Evolutionary conservation across 1,140 invertebrate species (phyloP).

Genomic region (Phymastichus coffea): DNA sequence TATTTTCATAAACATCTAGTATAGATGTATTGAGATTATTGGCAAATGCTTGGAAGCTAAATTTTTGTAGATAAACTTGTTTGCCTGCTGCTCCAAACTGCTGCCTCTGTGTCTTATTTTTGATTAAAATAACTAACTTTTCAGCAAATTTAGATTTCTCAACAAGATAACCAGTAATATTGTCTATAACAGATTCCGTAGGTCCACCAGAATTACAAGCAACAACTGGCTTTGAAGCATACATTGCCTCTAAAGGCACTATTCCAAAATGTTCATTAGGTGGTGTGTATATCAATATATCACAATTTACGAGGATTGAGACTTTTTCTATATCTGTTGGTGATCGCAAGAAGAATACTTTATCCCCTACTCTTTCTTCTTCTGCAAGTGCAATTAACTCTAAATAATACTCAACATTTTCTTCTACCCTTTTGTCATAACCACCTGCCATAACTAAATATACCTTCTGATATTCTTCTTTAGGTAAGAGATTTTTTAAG

Average conservation of each 20-base stretch:
- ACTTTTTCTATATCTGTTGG: slow-evolving; percentile 84
- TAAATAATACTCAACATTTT: slow-evolving; percentile 87
- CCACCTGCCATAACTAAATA: slow-evolving; percentile 96
- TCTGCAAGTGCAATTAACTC: slow-evolving; percentile 71
- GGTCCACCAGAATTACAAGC: slow-evolving; percentile 96
- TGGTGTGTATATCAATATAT: slow-evolving; percentile 91
- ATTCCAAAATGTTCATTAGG: slow-evolving; percentile 99
- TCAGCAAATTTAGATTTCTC: slow-evolving; percentile 71
- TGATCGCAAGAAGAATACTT: slow-evolving; percentile 84
- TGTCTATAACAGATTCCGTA: slow-evolving; percentile 86
- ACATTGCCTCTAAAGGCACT: slow-evolving; percentile 99
- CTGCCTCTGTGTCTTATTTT: slow-evolving; percentile 58
- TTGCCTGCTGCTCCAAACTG: slow-evolving; percentile 63
- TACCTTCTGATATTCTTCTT: slow-evolving; percentile 63
- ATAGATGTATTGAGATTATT: slow-evolving; percentile 59
- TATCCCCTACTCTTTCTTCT: slow-evolving; percentile 68
- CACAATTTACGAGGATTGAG: slow-evolving; percentile 71
- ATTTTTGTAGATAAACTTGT: slow-evolving; percentile 60
- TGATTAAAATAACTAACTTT: slow-evolving; percentile 73
- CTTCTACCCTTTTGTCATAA: slow-evolving; percentile 85
- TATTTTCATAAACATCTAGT: slow-evolving; percentile 36
- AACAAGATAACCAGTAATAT: slow-evolving; percentile 88
- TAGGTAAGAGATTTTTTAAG: slow-evolving; percentile 59
- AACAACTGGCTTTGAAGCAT: slow-evolving; percentile 87
- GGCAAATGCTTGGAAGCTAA: slow-evolving; percentile 69